Evolutionary conservation across 2,797 vertebrate species (phyloP).

Genomic region (Heterohyrax brucei): DNA sequence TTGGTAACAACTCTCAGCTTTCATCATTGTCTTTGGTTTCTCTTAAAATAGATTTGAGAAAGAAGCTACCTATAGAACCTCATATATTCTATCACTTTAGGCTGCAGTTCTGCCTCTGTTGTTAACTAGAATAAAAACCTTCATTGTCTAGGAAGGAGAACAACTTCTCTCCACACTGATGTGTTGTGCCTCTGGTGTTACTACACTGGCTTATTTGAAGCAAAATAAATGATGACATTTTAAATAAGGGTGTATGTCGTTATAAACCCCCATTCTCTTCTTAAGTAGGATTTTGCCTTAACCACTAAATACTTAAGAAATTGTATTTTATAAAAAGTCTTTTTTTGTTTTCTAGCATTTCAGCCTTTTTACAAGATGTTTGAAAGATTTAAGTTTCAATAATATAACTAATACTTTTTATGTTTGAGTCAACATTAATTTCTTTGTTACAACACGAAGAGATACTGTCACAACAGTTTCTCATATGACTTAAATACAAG

Average conservation of each 20-base stretch:
- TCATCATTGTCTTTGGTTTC: constrained; percentile 84
- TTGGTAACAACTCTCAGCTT: constrained; percentile 75
- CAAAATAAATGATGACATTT: background rate
- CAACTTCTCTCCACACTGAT: background rate
- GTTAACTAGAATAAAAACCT: constrained; percentile 65
- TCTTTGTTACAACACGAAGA: constrained; percentile 20
- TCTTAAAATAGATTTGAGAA: constrained; percentile 81
- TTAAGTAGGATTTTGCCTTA: constrained; percentile 15
- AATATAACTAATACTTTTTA: constrained; percentile 5
- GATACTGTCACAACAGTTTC: background rate
- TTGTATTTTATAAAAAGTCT: constrained; percentile 40
- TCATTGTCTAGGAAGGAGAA: background rate
- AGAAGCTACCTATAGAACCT: constrained; percentile 70
- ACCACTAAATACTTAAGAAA: constrained; percentile 11
- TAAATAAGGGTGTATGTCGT: background rate
- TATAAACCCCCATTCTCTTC: background rate
- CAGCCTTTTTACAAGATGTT: background rate
- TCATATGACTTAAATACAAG: constrained; percentile 4
- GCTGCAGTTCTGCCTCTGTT: constrained; percentile 65
- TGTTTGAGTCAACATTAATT: constrained; percentile 1
- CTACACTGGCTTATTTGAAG: background rate
- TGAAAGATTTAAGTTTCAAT: constrained; percentile 1
- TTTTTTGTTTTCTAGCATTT: constrained; percentile 24
- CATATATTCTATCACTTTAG: constrained; percentile 73
- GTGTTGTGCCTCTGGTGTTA: background rate